Evolutionary conservation across 2,888 invertebrate genomes (phyloP), one percentile per base, ranked within the genome.

Genomic region (Pasiphila rectangulata): DNA sequence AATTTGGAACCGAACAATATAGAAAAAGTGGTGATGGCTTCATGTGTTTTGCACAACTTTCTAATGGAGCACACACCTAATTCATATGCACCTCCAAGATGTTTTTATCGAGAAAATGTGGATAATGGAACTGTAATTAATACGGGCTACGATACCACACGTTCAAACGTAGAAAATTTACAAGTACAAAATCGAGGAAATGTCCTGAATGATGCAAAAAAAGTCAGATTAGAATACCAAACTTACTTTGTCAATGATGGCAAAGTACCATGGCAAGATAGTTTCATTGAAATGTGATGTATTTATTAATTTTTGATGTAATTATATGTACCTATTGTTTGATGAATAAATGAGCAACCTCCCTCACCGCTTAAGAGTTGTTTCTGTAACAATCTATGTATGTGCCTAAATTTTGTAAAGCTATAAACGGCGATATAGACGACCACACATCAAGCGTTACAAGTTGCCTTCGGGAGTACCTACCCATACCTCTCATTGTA

Each of bases 1-100:
- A 55, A 55, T 40, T 38, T 59, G 39, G 49, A 57, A 46, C 49
- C 48, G 34, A 29, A 56, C 23, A 56, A 47, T 42, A 54, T 56
- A 35, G 53, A 39, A 29, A 43, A 41, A 35, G 48, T 58, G 39
- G 51, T 61, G 12, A 54, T 51, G 45, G 56, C 56, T 17, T 27
- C 50, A n/a, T 51, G 52, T 48, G 51, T 45, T 32, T 43, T 38
- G 29, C 36, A 41, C 36, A 41, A 47, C 38, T 54, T 42, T 46
- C 46, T 46, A 56, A 53, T 48, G 30, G 35, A 49, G 35, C 43
- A 44, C 39, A 35, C 43, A 29, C 37, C 23, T 37, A 30, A 38
- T 38, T 38, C 38, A 37, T 34, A 53, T 44, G 48, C 43, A 46
- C 51, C 37, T 46, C 43, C 38, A 48, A 42, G 45, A 52, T 48